These are phyloP conservation scores for Diplazon laetatorius DNA, from an alignment of 2,888 invertebrate genomes.

Conservation along the genomic window DNA sequence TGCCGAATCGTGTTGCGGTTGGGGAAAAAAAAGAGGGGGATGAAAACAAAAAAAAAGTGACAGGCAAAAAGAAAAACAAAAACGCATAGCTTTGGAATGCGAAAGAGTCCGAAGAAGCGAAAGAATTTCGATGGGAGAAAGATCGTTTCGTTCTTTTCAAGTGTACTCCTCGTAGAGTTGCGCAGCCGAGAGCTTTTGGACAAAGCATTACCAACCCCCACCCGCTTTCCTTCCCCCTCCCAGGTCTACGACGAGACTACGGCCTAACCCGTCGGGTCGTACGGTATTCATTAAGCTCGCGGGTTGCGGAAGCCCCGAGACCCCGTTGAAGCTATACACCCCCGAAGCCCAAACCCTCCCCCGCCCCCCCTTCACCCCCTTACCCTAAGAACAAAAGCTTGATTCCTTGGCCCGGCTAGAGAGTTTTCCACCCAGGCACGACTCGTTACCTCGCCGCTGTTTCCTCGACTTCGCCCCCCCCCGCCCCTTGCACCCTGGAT, in stretches of 20 bases:
- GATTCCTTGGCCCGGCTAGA: conserved; percentile 19
- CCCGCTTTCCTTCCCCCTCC: not conserved
- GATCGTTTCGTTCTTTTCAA: conserved; percentile 16
- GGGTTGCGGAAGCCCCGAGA: not conserved
- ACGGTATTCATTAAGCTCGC: conserved; percentile 32
- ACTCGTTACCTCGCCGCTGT: too few relatives aligned
- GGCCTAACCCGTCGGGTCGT: conserved; percentile 14
- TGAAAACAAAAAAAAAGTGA: too few relatives aligned
- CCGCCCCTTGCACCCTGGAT: too few relatives aligned
- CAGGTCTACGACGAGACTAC: conserved; percentile 9
- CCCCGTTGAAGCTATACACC: conserved; percentile 12
- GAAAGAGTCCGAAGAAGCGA: not conserved
- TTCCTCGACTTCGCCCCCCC: too few relatives aligned
- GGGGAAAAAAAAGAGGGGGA: too few relatives aligned
- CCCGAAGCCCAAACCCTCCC: conserved; percentile 31
- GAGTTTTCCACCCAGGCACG: not conserved
- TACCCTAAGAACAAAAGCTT: conserved; percentile 36
- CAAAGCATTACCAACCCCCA: conserved; percentile 7
- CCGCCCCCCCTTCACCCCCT: too few relatives aligned
- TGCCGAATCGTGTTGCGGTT: too few relatives aligned
- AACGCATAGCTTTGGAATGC: too few relatives aligned
- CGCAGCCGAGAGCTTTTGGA: conserved; percentile 18
- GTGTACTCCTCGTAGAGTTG: conserved; percentile 2
- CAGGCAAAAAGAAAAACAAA: too few relatives aligned
- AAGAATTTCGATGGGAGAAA: conserved; percentile 19